Base-by-base conservation (phyloP, 2,797 vertebrate genomes). In the Furcifer pardalis region DNA sequence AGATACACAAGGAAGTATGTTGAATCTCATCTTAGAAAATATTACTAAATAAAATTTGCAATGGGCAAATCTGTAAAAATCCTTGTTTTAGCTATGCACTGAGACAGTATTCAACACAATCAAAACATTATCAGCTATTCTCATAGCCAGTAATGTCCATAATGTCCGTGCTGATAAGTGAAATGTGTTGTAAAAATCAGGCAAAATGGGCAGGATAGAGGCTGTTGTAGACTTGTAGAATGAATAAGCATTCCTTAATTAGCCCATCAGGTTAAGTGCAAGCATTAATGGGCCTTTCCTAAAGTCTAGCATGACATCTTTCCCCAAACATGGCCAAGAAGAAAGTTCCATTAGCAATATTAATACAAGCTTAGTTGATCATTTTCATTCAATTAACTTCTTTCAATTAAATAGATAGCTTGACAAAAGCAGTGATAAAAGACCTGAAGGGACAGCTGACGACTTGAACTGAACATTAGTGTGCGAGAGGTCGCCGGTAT, bases 361-460 rank as follows among this genome's bases (percentile, higher is more conserved):
- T 99, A 99, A 99, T 99, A 99, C 97, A 98, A 99, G 98, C 99
- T 99, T 99, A 99, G 98, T 98, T 99, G 98, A 99, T 99, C 98
- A 99, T 99, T 99, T 99, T 99, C 98, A 99, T 99, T 99, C 99
- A 99, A 99, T 99, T 99, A 99, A 99, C 98, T 99, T 99, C 98
- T 98, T 99, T 98, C 98, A 98, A 99, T 99, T 99, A 99, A 99
- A 99, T 98, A 98, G 98, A 99, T 98, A 98, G 98, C 98, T 98
- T 96, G 98, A 99, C 98, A 99, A 99, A 98, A 97, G 98, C 96
- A 96, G 98, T 98, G 97, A 99, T 99, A 97, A 98, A 99, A 97
- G 97, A 98, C 97, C 97, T 95, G 90, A 93, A 97, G 97, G 97
- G 97, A 97, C 96, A 95, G 97, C 97, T 97, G 98, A 97, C 97